Conservation (phyloP, 2,888 invertebrate genomes). For the Cinara cedri region DNA sequence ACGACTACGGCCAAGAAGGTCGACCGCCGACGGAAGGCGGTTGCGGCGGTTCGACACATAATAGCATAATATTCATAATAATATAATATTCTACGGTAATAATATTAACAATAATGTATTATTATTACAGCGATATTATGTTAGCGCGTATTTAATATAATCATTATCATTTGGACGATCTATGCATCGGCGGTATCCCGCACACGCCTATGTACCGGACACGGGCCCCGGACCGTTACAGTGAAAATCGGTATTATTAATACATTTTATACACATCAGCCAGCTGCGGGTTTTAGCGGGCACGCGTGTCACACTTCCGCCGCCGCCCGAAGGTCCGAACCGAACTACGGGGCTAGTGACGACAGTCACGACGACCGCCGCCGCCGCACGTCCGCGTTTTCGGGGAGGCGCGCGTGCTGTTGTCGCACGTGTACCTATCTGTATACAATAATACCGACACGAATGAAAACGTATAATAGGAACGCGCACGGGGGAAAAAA, state of each 20-base stretch:
- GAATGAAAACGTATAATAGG: not conserved
- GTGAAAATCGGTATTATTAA: too few species aligned
- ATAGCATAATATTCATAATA: not conserved
- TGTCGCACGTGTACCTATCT: not conserved
- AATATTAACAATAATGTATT: too few species aligned
- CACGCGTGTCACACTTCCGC: not conserved
- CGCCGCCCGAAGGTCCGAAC: not conserved
- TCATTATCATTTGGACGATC: not conserved
- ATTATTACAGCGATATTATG: too few species aligned
- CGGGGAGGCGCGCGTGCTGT: conserved; percentile 21
- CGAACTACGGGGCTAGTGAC: not conserved
- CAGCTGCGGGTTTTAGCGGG: conserved; percentile 11
- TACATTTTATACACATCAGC: not conserved
- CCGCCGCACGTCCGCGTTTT: conserved; percentile 19
- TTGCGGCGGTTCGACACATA: not conserved
- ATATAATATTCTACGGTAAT: not conserved
- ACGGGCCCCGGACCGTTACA: too few species aligned
- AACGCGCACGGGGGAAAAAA: not conserved
- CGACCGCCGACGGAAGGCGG: conserved; percentile 11
- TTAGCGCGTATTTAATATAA: too few species aligned
- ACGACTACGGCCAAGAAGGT: conserved; percentile 20
- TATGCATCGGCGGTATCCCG: not conserved
- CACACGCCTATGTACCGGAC: too few species aligned
- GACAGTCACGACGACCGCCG: conserved; percentile 34
- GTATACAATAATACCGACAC: not conserved